Conservation (phyloP, 2,888 invertebrate genomes). For the Xiphydria camelus region DNA sequence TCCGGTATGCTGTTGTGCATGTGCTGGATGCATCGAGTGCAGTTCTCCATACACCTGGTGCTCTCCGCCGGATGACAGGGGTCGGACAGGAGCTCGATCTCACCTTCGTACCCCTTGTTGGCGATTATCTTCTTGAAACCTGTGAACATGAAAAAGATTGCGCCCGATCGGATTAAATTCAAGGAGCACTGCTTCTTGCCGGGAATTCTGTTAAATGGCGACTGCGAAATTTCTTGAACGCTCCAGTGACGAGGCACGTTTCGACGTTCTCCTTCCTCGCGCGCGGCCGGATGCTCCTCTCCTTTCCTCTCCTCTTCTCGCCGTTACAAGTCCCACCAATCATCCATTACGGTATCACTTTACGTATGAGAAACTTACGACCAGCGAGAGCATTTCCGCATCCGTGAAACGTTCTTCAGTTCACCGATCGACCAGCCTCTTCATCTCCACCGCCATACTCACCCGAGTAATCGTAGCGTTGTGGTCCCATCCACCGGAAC, state of each 20-base stretch:
- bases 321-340: too few relatives aligned
- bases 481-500: constrained; percentile 85
- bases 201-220: too few relatives aligned
- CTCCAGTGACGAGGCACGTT: too few relatives aligned
- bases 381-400: too few relatives aligned
- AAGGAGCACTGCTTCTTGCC: too few relatives aligned
- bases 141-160: constrained; percentile 31
- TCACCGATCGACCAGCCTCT: neutral
- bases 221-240: too few relatives aligned
- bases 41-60: constrained; percentile 61
- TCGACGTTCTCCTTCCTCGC: too few relatives aligned
- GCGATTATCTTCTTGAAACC: constrained; percentile 67
- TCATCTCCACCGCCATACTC: too few relatives aligned
- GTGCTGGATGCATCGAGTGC: constrained; percentile 53
- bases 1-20: constrained; percentile 40
- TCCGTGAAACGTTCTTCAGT: neutral
- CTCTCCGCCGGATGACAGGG: constrained; percentile 55
- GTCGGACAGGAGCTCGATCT: constrained; percentile 63
- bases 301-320: too few relatives aligned
- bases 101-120: constrained; percentile 69
- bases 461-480: constrained; percentile 80
- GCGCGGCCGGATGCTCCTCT: too few relatives aligned
- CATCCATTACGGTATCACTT: too few relatives aligned
- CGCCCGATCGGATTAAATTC: neutral
- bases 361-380: too few relatives aligned